Evolutionary conservation across 2,888 invertebrate species (phyloP).

Genomic region (Spicauda simplicius): DNA sequence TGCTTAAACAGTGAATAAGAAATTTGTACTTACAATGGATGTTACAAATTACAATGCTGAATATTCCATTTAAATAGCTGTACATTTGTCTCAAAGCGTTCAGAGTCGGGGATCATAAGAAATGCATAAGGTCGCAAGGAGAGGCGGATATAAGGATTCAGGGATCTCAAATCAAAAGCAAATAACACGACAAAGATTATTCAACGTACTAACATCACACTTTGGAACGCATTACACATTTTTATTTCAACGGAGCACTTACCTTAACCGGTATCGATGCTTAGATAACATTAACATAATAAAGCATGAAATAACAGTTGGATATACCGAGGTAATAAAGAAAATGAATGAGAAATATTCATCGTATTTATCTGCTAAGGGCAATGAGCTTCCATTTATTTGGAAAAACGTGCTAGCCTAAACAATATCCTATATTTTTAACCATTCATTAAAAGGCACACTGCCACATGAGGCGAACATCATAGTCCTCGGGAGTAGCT

Average conservation of each 20-base stretch:
- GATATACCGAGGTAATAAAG: no score
- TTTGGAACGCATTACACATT: conserved; percentile 38
- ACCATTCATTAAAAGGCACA: no score
- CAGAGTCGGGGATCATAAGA: conserved; percentile 66
- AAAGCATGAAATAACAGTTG: no score
- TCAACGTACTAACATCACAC: conserved; percentile 36
- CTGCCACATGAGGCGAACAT: no score
- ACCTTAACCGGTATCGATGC: neutral
- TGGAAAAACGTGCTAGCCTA: no score
- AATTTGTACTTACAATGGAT: conserved; percentile 68
- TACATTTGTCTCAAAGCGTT: conserved; percentile 77
- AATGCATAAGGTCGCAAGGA: conserved; percentile 69
- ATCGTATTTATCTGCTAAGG: no score
- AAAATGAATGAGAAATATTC: no score
- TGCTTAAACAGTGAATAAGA: conserved; percentile 73
- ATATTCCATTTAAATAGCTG: conserved; percentile 77
- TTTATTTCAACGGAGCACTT: conserved; percentile 32
- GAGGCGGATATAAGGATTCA: conserved; percentile 57
- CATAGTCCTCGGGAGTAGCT: no score
- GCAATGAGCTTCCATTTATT: no score
- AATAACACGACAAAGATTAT: conserved; percentile 52
- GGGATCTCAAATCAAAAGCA: conserved; percentile 50
- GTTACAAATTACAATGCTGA: conserved; percentile 72
- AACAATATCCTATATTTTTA: no score
- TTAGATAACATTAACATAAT: neutral